These are phyloP conservation scores for Standfussiana lucernea DNA, from an alignment of 2,888 invertebrate genomes.

Conservation along the genomic window DNA sequence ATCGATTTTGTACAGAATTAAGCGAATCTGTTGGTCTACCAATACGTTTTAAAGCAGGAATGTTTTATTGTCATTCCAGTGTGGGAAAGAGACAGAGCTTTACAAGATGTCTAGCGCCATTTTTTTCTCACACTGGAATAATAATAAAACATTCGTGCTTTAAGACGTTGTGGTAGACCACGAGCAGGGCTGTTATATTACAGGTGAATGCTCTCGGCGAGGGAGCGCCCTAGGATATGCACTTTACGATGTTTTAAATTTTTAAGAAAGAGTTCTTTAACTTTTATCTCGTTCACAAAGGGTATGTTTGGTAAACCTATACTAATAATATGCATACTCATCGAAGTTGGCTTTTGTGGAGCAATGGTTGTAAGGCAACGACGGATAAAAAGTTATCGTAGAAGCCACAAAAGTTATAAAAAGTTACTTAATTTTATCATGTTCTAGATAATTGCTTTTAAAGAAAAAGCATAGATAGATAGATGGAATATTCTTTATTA, in stretches of 20 bases:
- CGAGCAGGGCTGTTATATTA: not conserved
- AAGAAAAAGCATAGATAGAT: not conserved
- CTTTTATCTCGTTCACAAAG: not conserved
- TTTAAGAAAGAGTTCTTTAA: not conserved
- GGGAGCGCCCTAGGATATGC: not conserved
- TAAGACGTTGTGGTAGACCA: too few species aligned
- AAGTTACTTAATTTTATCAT: not conserved
- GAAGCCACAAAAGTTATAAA: not conserved
- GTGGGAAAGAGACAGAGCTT: too few species aligned
- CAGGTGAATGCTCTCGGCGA: too few species aligned
- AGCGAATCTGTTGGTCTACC: too few species aligned
- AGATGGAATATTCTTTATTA: not conserved
- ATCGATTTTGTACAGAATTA: not conserved
- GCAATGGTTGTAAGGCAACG: not conserved
- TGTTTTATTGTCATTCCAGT: too few species aligned
- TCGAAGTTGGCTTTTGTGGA: not conserved
- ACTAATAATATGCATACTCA: not conserved
- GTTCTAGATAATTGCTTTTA: not conserved
- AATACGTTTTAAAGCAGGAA: too few species aligned
- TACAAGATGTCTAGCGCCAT: too few species aligned
- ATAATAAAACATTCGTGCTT: too few species aligned
- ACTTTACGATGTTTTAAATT: not conserved
- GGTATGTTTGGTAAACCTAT: not conserved
- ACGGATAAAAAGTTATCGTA: not conserved
- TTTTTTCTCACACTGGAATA: too few species aligned